These are phyloP conservation scores for Cheilosia impressa DNA, from an alignment of 2,888 invertebrate genomes.

Conservation along the genomic window DNA sequence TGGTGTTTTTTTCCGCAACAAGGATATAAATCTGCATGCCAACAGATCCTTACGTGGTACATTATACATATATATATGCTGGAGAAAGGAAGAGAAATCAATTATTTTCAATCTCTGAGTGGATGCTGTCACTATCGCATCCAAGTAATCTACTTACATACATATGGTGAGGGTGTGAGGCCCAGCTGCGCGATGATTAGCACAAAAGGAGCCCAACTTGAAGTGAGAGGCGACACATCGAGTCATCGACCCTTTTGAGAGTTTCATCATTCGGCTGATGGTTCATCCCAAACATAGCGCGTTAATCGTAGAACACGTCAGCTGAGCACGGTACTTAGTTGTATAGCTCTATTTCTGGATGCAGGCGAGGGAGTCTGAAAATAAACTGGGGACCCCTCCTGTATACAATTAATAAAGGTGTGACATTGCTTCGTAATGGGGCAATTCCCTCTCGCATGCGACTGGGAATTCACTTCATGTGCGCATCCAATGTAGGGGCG, in stretches of 20 bases:
- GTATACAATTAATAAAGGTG: conserved; percentile 82
- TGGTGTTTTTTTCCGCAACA: conserved; percentile 27
- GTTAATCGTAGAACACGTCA: conserved; percentile 70
- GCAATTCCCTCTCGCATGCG: conserved; percentile 72
- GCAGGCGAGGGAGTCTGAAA: conserved; percentile 65
- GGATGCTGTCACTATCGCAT: conserved; percentile 62
- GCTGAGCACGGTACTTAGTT: conserved; percentile 56
- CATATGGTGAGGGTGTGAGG: conserved; percentile 24
- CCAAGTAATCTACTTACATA: conserved; percentile 51
- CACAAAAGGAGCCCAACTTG: conserved; percentile 20
- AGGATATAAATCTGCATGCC: conserved; percentile 19
- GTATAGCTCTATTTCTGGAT: conserved; percentile 59
- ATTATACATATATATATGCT: not conserved
- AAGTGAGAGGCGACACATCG: conserved; percentile 48
- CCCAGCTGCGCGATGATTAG: conserved; percentile 63
- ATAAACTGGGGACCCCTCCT: conserved; percentile 71
- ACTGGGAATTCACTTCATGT: conserved; percentile 50
- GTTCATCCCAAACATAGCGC: conserved; percentile 15
- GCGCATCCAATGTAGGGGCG: conserved; percentile 28
- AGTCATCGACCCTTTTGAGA: conserved; percentile 73
- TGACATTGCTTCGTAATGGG: conserved; percentile 78
- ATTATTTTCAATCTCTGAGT: conserved; percentile 65
- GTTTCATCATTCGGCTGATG: conserved; percentile 23
- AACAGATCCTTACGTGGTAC: not conserved
- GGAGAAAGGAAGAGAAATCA: conserved; percentile 35